Evolutionary conservation across 1,140 invertebrate genomes (phyloP), one percentile per base, ranked within the genome.

Genomic region (Dendroctonus valens): DNA sequence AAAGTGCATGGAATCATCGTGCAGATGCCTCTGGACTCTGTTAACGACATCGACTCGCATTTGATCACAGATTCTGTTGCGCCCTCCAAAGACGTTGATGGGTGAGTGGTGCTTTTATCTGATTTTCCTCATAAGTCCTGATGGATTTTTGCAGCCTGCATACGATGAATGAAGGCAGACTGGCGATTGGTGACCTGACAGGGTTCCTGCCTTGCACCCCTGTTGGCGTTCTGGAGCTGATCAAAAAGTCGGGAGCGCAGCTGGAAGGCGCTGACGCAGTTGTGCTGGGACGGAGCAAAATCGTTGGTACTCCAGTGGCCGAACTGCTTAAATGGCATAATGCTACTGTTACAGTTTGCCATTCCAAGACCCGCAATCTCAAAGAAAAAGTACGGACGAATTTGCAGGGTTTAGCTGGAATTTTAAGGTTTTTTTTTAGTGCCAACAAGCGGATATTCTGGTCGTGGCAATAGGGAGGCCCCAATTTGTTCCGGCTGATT

Each of bases 251-350:
- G 50, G 92, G 93, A 0, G 83, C 93, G 0, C 75, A 84, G 63
- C 91, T 98, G 15, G 84, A 85, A 44, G 97, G 97, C 6, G 89
- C 91, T 41, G 84, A 85, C 57, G 96, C 95, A 8, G 96, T 99
- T 11, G 96, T 99, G 7, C 77, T 99, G 46, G 97, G 97, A 5
- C 84, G 97, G 68, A 98, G 96, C 79, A 97, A 98, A 82, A 99
- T 99, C 76, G 96, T 99, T 5, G 97, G 97, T 26, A 94, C 94
- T 0, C 97, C 97, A 0, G 91, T 93, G 59, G 86, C 95, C 0
- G 94, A 98, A 81, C 81, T 99, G 8, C 83, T 99, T 6, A 94
- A 97, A 79, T 99, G 96, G 96, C 86, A 96, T 62, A 84, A 99
- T 82, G 96, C 96, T 0, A 99, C 96, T 3, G 96, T 99, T 0